Percentiles rank a stretch among this genome's conserved stretches.
Evolutionary conservation across 2,797 vertebrate genomes (phyloP).

Genomic region (Avahi laniger): DNA sequence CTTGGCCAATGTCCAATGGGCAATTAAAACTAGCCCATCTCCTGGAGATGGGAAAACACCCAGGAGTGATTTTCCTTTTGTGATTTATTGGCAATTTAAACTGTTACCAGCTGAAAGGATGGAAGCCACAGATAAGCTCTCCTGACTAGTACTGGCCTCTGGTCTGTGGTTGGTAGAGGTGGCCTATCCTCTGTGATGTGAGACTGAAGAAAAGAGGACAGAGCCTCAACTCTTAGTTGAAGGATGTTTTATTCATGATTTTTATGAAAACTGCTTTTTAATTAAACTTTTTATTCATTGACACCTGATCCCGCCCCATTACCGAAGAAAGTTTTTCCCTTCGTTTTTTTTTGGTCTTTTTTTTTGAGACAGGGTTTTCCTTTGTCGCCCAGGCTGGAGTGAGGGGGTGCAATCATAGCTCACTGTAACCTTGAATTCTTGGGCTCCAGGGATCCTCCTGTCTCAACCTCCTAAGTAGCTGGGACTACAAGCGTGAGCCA

Average conservation of each 20-base stretch:
- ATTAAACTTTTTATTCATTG: background rate
- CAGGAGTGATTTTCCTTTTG: background rate
- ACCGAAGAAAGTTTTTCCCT: no score
- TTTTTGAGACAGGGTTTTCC: background rate
- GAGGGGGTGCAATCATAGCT: background rate
- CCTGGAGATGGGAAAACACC: background rate
- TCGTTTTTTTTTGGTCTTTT: background rate
- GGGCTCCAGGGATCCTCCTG: background rate
- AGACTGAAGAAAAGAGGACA: background rate
- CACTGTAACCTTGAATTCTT: background rate
- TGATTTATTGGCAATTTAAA: background rate
- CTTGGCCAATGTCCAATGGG: background rate
- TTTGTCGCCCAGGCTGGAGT: background rate
- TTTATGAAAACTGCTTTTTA: background rate
- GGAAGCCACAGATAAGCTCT: background rate
- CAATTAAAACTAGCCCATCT: background rate
- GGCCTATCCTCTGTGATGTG: background rate
- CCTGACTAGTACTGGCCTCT: background rate
- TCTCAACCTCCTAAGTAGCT: background rate
- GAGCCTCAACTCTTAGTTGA: background rate
- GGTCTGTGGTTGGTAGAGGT: background rate
- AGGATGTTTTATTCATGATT: background rate
- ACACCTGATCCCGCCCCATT: background rate
- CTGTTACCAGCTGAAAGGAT: background rate
- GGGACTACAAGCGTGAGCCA: background rate